Evolutionary conservation across 2,888 invertebrate genomes (phyloP), one percentile per base, ranked within the genome.

Genomic region (Andrena trimmerana): DNA sequence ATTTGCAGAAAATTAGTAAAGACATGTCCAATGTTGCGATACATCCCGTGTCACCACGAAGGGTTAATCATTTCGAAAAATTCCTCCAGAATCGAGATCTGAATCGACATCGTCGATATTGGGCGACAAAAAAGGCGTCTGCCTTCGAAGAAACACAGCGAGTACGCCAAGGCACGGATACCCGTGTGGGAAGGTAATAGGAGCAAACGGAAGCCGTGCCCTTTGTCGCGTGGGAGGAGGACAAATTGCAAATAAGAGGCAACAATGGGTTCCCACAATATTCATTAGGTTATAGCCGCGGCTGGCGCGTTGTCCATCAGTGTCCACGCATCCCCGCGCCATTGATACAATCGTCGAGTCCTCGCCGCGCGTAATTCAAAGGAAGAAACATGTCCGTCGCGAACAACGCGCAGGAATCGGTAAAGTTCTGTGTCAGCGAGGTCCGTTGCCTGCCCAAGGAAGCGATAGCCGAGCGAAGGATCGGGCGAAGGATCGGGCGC

Each of bases 151-250:
- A 69, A 69, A 27, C 33, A n/a, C 24, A 36, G 2, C 57, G 69
- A 42, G 2, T 36, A 27, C 36, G 7, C 24, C 8, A 20, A 13
- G 52, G 24, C 52, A 13, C 24, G 36, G 48, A 16, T 48, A 24
- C 27, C 10, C 69, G 60, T 31, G 78, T 74, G 59, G 74, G 78
- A 76, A 66, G 48, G 57, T 67, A 78, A 78, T 66, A 74, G 77
- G 74, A 78, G 65, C 78, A 59, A 77, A 74, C 78, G 78, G 73
- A 78, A 78, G 78, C 78, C 73, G 74, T 74, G 78, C 78, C 78
- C 78, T 78, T 66, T 29, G 36, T 16, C 50, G 63, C 70, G 71
- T 71, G 42, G 71, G 54, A 57, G 42, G 57, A 52, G 27, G 69
- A 70, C 69, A 70, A 70, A 70, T 70, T 59, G 54, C 59, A 70